Evolutionary conservation across 2,888 invertebrate species (phyloP).

Genomic region (Melipona bicolor): DNA sequence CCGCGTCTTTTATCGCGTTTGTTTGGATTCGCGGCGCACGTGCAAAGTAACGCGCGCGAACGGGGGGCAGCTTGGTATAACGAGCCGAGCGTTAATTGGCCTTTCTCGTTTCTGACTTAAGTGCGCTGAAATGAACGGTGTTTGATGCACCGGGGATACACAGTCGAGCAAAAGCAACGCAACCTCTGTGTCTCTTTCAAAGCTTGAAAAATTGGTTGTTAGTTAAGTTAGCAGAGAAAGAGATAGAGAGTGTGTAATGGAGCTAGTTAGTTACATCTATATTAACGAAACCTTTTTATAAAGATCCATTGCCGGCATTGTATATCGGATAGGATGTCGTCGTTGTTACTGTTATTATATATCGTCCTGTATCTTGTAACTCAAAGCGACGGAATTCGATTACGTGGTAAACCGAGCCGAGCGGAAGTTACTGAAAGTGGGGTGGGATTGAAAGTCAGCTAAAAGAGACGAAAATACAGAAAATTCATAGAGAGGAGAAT

Average conservation of each 20-base stretch:
- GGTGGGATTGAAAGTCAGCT: background rate
- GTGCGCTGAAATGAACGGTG: background rate
- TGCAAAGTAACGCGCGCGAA: conserved; percentile 16
- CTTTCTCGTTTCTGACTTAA: background rate
- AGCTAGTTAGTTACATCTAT: background rate
- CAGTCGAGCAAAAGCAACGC: background rate
- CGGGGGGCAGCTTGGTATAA: background rate
- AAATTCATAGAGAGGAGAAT: background rate
- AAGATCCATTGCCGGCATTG: background rate
- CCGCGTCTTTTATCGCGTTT: conserved; percentile 38
- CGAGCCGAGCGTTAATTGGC: conserved; percentile 12
- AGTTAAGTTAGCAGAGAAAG: background rate
- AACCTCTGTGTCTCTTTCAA: background rate
- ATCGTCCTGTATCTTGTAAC: background rate
- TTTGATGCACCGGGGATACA: background rate
- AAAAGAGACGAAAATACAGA: background rate
- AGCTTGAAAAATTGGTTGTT: background rate
- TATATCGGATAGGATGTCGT: background rate
- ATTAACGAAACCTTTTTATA: background rate
- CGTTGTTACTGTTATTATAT: background rate
- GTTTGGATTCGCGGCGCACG: conserved; percentile 46
- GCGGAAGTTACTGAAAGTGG: background rate
- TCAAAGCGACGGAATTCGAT: conserved; percentile 3
- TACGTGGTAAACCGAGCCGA: background rate
- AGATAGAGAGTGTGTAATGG: background rate